phyloP scores from a whole-genome alignment of 2,113 vertebrate species.

The Tyto alba region DNA sequence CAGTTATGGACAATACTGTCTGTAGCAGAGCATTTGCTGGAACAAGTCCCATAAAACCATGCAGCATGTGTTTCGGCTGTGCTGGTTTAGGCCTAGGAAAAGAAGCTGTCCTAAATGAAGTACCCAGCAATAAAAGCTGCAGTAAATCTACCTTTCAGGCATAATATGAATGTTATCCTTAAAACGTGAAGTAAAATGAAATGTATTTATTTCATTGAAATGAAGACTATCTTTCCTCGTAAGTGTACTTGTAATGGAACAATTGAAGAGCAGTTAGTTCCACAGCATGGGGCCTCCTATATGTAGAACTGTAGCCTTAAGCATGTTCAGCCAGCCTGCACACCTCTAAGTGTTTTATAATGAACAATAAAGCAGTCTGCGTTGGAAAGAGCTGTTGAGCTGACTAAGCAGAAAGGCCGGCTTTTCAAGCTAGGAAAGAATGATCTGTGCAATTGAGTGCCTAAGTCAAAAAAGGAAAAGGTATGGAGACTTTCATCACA shows the following conservation, averaged over 20 bases:
- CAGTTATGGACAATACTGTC: neutral
- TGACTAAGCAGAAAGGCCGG: neutral
- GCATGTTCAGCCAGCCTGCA: neutral
- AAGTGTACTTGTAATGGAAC: neutral
- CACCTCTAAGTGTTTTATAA: neutral
- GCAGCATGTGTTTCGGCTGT: neutral
- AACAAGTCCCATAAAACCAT: neutral
- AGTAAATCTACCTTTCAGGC: conserved; percentile 35
- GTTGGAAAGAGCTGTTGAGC: neutral
- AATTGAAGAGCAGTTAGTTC: neutral
- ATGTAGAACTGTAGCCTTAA: neutral
- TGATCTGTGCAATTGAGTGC: neutral
- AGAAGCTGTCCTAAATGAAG: conserved; percentile 23
- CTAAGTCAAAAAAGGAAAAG: fast-evolving
- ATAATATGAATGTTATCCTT: neutral
- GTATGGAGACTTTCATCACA: neutral
- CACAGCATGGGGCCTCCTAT: neutral
- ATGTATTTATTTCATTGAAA: neutral
- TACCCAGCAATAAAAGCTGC: conserved; percentile 14
- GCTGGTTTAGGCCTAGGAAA: neutral
- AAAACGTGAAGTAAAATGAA: neutral
- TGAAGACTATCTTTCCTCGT: neutral
- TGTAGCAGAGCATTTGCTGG: neutral
- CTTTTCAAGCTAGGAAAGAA: neutral
- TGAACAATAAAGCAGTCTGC: neutral